phyloP scores from a whole-genome alignment of 2,888 invertebrate genomes.

The Scrobipalpa costella region DNA sequence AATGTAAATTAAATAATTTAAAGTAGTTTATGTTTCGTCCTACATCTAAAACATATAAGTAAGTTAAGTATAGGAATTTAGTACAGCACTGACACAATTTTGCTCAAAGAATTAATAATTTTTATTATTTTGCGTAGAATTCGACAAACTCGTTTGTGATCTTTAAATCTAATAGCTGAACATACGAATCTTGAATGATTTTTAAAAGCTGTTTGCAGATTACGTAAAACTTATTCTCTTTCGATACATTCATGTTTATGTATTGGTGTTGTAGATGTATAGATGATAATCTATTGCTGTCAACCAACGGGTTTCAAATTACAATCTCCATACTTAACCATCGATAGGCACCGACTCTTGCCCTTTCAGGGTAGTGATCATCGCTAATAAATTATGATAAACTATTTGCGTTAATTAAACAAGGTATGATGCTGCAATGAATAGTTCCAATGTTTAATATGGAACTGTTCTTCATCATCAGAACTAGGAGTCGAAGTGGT shows the following conservation, averaged over 20 bases:
- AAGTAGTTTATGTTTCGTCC: too few species aligned
- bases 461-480: neutral
- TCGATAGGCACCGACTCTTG: constrained; percentile 38
- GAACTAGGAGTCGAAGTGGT: too few species aligned
- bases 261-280: neutral
- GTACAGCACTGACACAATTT: too few species aligned
- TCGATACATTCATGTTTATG: neutral
- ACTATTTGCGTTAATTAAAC: constrained; percentile 55
- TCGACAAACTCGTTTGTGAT: too few species aligned
- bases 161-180: too few species aligned
- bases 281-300: constrained; percentile 26
- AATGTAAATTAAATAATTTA: too few species aligned
- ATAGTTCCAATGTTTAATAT: constrained; percentile 20
- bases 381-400: constrained; percentile 56
- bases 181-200: too few species aligned
- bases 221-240: neutral
- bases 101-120: too few species aligned
- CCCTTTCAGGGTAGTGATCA: constrained; percentile 55
- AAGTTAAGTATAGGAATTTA: too few species aligned
- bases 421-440: constrained; percentile 30
- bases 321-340: constrained; percentile 27
- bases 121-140: too few species aligned
- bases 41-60: too few species aligned
- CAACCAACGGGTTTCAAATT: constrained; percentile 25
- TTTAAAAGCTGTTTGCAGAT: neutral